Percentiles rank a stretch among this genome's conserved stretches.
Evolutionary conservation across 1,140 invertebrate species (phyloP).

Genomic region (Camponotus floridanus): DNA sequence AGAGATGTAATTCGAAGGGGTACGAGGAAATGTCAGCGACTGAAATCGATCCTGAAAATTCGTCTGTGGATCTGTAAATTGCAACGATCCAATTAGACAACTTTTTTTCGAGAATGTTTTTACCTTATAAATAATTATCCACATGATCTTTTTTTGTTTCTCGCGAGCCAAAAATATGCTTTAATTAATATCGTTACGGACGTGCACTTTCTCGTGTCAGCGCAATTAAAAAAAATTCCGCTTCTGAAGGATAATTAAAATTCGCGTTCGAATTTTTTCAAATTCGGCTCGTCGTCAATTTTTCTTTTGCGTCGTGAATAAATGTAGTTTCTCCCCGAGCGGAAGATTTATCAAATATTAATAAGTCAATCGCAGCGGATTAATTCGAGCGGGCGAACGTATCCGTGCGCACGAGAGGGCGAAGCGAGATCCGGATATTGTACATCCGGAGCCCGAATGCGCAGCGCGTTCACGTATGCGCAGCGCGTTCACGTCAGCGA

Average conservation of each 20-base stretch:
- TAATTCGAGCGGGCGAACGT: background rate
- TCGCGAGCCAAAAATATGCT: background rate
- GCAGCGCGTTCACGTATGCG: background rate
- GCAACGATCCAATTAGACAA: background rate
- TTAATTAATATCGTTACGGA: background rate
- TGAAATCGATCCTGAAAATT: background rate
- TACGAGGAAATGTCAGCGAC: background rate
- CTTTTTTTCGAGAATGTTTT: background rate
- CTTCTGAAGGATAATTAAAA: background rate
- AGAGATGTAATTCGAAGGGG: conserved; percentile 12
- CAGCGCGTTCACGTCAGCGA: background rate
- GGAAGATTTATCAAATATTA: conserved; percentile 23
- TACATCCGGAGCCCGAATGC: background rate
- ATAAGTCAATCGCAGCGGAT: conserved; percentile 31
- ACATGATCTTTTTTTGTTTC: background rate
- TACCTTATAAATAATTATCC: background rate
- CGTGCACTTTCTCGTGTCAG: background rate
- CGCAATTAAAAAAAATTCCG: background rate
- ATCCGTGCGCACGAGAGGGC: background rate
- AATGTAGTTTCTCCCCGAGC: conserved; percentile 7
- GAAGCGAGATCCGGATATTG: conserved; percentile 33
- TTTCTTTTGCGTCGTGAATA: background rate
- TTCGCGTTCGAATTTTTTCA: background rate
- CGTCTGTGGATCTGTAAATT: background rate
- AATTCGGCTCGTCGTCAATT: background rate